Percentiles rank a stretch among this genome's conserved stretches.
phyloP scores from a whole-genome alignment of 2,113 vertebrate species.

The Ondatra zibethicus region DNA sequence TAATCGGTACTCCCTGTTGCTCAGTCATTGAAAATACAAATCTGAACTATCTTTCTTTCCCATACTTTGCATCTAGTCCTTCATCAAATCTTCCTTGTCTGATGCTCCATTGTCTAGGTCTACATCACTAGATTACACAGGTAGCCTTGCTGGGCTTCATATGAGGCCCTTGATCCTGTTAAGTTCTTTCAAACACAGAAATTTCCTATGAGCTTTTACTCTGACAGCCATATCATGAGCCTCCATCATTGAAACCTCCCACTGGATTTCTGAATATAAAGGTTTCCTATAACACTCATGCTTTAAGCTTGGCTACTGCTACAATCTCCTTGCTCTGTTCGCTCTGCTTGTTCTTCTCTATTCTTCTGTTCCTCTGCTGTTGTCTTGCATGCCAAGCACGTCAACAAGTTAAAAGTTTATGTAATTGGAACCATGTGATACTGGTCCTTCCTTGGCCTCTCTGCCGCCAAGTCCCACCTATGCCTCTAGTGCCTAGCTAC shows the following conservation, averaged over 20 bases:
- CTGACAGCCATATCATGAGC: background rate
- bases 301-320: background rate
- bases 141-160: background rate
- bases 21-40: background rate
- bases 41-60: background rate
- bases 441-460: background rate
- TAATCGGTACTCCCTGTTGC: background rate
- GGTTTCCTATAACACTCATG: accelerated
- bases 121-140: accelerated
- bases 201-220: background rate
- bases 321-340: background rate
- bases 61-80: accelerated
- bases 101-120: accelerated
- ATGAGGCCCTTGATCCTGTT: background rate
- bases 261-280: accelerated
- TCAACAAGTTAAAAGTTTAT: background rate
- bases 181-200: background rate
- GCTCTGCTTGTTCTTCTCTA: background rate
- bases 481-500: background rate
- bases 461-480: background rate
- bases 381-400: background rate
- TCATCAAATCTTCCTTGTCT: background rate
- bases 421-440: background rate
- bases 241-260: background rate
- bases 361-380: accelerated